Conservation (phyloP, 2,797 vertebrate species). For the Synaphobranchus kaupii region DNA sequence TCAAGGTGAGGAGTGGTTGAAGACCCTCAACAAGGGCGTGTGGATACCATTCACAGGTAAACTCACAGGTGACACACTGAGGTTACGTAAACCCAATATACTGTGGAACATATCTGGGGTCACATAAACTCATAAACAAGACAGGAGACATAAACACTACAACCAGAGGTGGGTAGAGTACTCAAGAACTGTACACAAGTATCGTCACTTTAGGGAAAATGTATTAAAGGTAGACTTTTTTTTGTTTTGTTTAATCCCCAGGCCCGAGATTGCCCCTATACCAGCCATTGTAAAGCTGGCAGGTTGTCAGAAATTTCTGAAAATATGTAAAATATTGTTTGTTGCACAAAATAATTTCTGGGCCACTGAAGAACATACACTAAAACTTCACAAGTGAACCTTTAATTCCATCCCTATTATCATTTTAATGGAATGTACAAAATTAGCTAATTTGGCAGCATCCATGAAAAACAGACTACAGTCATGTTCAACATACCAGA, state of each 20-base stretch:
- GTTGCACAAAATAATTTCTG: neutral
- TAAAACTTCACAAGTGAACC: neutral
- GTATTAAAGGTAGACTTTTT: neutral
- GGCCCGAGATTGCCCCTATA: neutral
- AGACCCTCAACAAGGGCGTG: constrained; percentile 76
- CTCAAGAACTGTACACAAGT: neutral
- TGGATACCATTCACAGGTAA: constrained; percentile 81
- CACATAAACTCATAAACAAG: neutral
- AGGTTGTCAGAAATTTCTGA: neutral
- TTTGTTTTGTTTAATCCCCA: neutral
- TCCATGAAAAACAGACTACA: neutral
- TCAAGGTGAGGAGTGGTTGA: constrained; percentile 78
- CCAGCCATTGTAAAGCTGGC: neutral
- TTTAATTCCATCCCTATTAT: neutral
- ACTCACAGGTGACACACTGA: neutral
- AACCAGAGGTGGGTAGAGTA: neutral
- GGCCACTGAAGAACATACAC: too few relatives aligned
- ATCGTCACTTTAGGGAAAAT: neutral
- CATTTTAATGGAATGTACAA: neutral
- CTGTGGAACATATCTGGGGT: neutral
- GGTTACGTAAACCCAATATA: neutral
- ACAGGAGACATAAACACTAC: neutral
- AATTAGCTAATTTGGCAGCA: neutral
- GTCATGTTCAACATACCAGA: neutral
- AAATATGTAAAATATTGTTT: neutral